Conservation (phyloP, 2,797 vertebrate genomes). For the Sebastes trivittatus region DNA sequence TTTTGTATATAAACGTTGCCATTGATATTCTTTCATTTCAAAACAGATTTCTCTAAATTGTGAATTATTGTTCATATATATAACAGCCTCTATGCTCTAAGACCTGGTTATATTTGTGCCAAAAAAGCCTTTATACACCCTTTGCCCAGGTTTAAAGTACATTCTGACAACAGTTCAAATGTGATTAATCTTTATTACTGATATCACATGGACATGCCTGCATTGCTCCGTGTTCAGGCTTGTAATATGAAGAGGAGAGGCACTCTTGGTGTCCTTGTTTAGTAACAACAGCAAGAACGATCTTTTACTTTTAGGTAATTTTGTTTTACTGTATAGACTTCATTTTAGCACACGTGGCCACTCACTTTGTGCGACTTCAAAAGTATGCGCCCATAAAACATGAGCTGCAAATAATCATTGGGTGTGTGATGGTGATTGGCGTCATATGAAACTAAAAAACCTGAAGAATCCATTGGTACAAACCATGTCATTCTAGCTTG, state of each 20-base stretch:
- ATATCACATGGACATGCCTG: not conserved
- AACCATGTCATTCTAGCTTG: too few species aligned
- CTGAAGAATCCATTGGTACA: too few species aligned
- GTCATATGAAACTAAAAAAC: not conserved
- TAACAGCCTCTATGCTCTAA: not conserved
- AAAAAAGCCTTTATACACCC: not conserved
- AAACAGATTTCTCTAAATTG: not conserved
- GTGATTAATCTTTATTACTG: not conserved
- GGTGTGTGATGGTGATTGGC: too few species aligned
- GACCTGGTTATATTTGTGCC: not conserved
- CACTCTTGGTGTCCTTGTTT: not conserved
- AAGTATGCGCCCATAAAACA: not conserved
- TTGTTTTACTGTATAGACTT: not conserved
- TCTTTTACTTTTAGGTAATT: not conserved
- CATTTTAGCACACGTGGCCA: not conserved
- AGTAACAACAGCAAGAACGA: not conserved
- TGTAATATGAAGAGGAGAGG: not conserved
- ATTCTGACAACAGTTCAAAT: not conserved
- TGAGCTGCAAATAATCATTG: not conserved
- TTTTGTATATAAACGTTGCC: not conserved
- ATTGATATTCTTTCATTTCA: not conserved
- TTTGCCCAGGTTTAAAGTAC: not conserved
- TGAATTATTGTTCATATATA: not conserved
- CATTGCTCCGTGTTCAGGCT: not conserved
- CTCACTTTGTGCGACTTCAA: not conserved